Evolutionary conservation across 2,797 vertebrate species (phyloP), one percentile per base, ranked within the genome.

Genomic region (Phyllotis vaccarum): DNA sequence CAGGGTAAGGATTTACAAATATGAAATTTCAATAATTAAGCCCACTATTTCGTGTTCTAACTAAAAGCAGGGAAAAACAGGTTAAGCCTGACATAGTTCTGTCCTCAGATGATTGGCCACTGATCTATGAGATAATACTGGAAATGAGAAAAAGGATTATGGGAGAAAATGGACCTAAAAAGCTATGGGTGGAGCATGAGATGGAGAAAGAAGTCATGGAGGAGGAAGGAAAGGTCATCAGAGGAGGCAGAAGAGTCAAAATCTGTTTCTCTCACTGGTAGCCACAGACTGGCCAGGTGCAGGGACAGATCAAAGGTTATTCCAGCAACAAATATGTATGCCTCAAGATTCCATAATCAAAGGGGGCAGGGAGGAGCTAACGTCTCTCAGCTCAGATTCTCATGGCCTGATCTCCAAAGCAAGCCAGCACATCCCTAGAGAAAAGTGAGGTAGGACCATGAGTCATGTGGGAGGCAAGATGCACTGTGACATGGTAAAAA

Each of bases 121-220:
- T 2, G 8, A 0, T 34, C 89, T 82, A 49, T 31, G 58, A 91
- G 37, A 79, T 54, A 70, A 46, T 19, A 78, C 64, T 66, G 58
- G 62, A 78, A 56, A 64, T n/a, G 2, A 43, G 16, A 22, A 11
- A 31, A 76, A 81, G 37, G 56, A 54, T 93, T 86, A 64, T 62
- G 34, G 16, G 21, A 66, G 54, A 92, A 95, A 83, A 95, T 17
- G 31, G 86, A 2, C 43, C 49, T 75, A 75, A 81, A 58, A 70
- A 79, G 27, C 92, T 49, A 27, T 76, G 27, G 72, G 62, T 62
- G 46, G 46, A 43, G 37, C 68, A 60, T 64, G 85, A 90, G 72
- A 94, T 95, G 75, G 91, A 87, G 74, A 86, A 96, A 96, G 31
- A 60, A 72, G 10, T 91, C 12, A 21, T 68, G n/a, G 12, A 82